These are phyloP conservation scores for Elysia crispata DNA, from an alignment of 2,888 invertebrate species.

Conservation along the genomic window DNA sequence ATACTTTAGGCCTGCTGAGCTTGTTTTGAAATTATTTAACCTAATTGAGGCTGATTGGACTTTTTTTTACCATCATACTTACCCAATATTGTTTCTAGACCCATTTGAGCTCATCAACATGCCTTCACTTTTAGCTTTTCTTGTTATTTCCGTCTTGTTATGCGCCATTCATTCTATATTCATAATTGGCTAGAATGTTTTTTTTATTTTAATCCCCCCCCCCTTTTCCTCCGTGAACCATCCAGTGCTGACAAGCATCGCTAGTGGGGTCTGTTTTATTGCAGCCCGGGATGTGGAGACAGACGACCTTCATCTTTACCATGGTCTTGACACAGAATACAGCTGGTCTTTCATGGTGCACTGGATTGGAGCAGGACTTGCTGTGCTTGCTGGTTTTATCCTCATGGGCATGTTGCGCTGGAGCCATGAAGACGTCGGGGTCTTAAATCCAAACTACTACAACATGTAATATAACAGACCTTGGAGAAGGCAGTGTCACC, in stretches of 20 bases:
- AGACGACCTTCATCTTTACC: conserved; percentile 54
- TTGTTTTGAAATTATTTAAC: too few relatives aligned
- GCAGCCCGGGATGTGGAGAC: conserved; percentile 64
- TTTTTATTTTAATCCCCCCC: not conserved
- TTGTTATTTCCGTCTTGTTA: not conserved
- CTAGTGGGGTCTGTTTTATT: conserved; percentile 68
- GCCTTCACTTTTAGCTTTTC: not conserved
- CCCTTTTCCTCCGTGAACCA: conserved; percentile 29
- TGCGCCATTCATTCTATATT: not conserved
- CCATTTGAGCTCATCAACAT: too few relatives aligned
- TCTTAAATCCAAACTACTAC: conserved; percentile 52
- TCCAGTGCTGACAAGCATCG: conserved; percentile 65
- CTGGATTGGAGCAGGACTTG: conserved; percentile 64
- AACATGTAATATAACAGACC: not conserved
- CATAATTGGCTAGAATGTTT: too few relatives aligned
- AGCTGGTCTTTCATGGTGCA: conserved; percentile 67
- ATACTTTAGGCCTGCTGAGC: too few relatives aligned
- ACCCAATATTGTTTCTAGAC: too few relatives aligned
- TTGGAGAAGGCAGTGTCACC: not conserved
- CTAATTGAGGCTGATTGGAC: too few relatives aligned
- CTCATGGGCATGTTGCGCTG: conserved; percentile 61
- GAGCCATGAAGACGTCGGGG: conserved; percentile 60
- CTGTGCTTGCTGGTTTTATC: conserved; percentile 61
- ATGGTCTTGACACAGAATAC: conserved; percentile 48
- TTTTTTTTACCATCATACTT: too few relatives aligned